A percentile compares a stretch with the other conserved stretches of the same genome.
Evolutionary conservation across 2,113 vertebrate species (phyloP).

Genomic region (Tringa solitaria): DNA sequence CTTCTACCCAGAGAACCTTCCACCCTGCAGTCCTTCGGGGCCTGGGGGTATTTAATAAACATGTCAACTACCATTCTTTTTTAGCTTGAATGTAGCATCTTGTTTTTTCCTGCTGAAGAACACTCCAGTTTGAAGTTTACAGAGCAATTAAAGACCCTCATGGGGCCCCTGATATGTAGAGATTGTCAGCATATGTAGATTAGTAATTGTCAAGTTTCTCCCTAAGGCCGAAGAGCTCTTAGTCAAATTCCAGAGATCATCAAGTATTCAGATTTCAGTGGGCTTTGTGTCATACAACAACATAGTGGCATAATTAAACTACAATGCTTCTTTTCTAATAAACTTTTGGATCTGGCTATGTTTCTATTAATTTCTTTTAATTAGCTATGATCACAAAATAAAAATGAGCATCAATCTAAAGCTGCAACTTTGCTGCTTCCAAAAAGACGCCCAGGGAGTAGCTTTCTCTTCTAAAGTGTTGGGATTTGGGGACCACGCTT

Average conservation of each 20-base stretch:
- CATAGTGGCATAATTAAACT: slow-evolving; percentile 70
- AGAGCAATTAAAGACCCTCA: slow-evolving; percentile 76
- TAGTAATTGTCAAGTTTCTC: slow-evolving; percentile 69
- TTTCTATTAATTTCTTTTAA: slow-evolving; percentile 68
- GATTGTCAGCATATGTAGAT: slow-evolving; percentile 70
- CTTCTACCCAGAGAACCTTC: slow-evolving; percentile 33
- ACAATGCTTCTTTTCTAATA: slow-evolving; percentile 61
- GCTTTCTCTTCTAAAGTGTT: neutral
- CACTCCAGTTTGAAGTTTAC: slow-evolving; percentile 76
- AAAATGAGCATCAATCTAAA: slow-evolving; percentile 18
- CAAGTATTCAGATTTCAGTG: slow-evolving; percentile 71
- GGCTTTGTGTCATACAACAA: slow-evolving; percentile 57
- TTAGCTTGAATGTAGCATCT: slow-evolving; percentile 57
- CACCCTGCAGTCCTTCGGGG: slow-evolving; percentile 12
- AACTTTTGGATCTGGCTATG: slow-evolving; percentile 44
- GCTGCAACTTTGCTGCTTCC: neutral
- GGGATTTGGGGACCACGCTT: neutral
- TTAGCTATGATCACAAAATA: slow-evolving; percentile 56
- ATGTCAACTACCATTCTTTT: slow-evolving; percentile 68
- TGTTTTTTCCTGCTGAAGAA: slow-evolving; percentile 72
- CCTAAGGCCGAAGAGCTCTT: slow-evolving; percentile 66
- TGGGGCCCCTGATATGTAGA: slow-evolving; percentile 62
- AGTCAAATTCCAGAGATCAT: slow-evolving; percentile 71
- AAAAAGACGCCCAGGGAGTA: neutral
- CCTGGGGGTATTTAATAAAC: slow-evolving; percentile 72